phyloP scores from a whole-genome alignment of 2,113 vertebrate species.

The Calyptommatus sinebrachiatus region DNA sequence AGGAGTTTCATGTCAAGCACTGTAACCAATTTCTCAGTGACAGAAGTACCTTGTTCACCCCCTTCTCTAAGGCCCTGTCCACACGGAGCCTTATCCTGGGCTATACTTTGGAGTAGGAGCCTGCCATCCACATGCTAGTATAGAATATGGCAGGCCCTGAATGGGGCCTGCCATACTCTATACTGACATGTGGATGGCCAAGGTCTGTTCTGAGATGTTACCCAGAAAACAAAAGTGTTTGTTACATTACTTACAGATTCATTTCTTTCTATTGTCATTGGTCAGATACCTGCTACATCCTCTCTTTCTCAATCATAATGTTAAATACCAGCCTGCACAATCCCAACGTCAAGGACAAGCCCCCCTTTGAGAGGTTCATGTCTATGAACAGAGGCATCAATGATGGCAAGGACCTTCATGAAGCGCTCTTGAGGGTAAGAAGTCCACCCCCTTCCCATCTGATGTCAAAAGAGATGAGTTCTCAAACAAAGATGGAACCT shows the following conservation, averaged over 20 bases:
- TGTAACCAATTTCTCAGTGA: too few relatives aligned
- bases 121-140: too few relatives aligned
- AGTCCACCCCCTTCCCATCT: background rate
- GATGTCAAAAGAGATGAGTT: background rate
- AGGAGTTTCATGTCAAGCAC: too few relatives aligned
- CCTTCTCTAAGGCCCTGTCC: background rate
- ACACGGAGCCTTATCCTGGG: too few relatives aligned
- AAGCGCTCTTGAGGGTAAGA: constrained; percentile 85
- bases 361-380: constrained; percentile 87
- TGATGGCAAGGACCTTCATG: constrained; percentile 81
- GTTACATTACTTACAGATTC: background rate
- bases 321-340: constrained; percentile 97
- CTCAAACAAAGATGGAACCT: background rate
- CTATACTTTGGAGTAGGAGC: too few relatives aligned
- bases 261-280: constrained; percentile 5
- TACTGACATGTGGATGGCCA: too few relatives aligned
- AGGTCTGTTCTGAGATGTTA: too few relatives aligned
- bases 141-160: too few relatives aligned
- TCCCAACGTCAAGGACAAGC: constrained; percentile 92
- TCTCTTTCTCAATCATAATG: constrained; percentile 97
- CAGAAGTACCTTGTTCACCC: background rate
- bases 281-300: constrained; percentile 93
- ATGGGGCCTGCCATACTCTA: too few relatives aligned
- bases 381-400: constrained; percentile 94
- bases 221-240: background rate